Percentiles rank a stretch among this genome's conserved stretches.
These are phyloP conservation scores for Epinotia ramella DNA, from an alignment of 2,888 invertebrate species.

Conservation along the genomic window DNA sequence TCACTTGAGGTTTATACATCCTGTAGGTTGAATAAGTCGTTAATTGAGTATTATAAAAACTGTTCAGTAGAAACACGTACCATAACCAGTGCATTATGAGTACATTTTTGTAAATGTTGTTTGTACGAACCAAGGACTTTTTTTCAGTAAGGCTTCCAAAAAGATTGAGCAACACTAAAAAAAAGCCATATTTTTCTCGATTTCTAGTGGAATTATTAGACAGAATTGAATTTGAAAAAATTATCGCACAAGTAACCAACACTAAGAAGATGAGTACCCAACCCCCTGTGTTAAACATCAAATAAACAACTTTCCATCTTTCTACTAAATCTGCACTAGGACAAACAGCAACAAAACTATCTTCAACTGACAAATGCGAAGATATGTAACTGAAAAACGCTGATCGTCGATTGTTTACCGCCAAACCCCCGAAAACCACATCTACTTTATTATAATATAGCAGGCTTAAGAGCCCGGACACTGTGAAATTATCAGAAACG, in stretches of 20 bases:
- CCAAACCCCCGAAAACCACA: constrained; percentile 39
- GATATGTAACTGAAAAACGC: constrained; percentile 36
- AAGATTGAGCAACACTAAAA: constrained; percentile 22
- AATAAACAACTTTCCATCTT: constrained; percentile 45
- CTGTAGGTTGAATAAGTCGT: constrained; percentile 42
- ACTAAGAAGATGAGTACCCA: constrained; percentile 34
- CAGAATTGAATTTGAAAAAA: constrained; percentile 5
- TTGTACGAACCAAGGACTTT: background rate
- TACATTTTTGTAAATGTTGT: constrained; percentile 28
- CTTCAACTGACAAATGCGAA: constrained; percentile 41
- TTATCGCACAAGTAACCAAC: constrained; percentile 16
- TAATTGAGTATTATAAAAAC: constrained; percentile 40
- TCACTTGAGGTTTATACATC: constrained; percentile 20
- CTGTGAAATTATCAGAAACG: constrained; percentile 41
- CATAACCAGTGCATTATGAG: constrained; percentile 43
- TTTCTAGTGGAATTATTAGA: background rate
- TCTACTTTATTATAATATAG: constrained; percentile 42
- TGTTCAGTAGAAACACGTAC: constrained; percentile 40
- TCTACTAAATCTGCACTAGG: constrained; percentile 32
- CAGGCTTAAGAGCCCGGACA: constrained; percentile 40
- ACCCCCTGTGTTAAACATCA: constrained; percentile 29
- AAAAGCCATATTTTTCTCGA: background rate
- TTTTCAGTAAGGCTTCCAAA: constrained; percentile 30
- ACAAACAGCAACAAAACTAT: constrained; percentile 29
- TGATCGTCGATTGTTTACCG: constrained; percentile 32